These are phyloP conservation scores for Fundulus diaphanus DNA, from an alignment of 2,797 vertebrate species.

Conservation along the genomic window DNA sequence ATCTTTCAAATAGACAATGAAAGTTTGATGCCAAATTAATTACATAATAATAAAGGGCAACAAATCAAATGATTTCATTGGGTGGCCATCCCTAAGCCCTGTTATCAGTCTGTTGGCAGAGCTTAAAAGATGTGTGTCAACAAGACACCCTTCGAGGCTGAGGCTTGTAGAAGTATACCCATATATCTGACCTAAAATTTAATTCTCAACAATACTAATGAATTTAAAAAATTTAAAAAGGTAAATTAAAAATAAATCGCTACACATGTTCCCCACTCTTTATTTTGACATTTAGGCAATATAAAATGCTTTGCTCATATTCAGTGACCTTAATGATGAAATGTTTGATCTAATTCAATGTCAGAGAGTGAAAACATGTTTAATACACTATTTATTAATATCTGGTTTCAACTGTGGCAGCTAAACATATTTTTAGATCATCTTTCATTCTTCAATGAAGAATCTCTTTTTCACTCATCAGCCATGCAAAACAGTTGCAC, in stretches of 20 bases:
- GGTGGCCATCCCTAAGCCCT: neutral
- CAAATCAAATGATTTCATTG: neutral
- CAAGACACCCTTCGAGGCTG: neutral
- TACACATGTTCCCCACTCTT: neutral
- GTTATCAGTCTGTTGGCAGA: neutral
- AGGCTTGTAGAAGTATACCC: neutral
- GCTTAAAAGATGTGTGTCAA: neutral
- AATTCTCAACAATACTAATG: neutral
- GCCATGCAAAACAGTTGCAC: conserved; percentile 17
- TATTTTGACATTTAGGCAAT: neutral
- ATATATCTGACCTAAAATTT: neutral
- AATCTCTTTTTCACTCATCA: conserved; percentile 25
- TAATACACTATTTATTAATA: neutral
- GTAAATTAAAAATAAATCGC: neutral
- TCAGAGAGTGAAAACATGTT: neutral
- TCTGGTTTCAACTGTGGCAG: neutral
- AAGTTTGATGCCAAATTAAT: neutral
- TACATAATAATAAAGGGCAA: neutral
- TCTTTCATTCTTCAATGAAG: conserved; percentile 33
- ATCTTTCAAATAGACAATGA: neutral
- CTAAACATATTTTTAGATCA: conserved; percentile 11
- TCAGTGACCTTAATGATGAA: neutral
- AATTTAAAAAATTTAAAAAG: neutral
- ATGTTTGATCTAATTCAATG: neutral
- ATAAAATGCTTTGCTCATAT: neutral